Percentiles rank a stretch among this genome's conserved stretches.
Evolutionary conservation across 2,888 invertebrate species (phyloP).

Genomic region (Synergus japonicus): DNA sequence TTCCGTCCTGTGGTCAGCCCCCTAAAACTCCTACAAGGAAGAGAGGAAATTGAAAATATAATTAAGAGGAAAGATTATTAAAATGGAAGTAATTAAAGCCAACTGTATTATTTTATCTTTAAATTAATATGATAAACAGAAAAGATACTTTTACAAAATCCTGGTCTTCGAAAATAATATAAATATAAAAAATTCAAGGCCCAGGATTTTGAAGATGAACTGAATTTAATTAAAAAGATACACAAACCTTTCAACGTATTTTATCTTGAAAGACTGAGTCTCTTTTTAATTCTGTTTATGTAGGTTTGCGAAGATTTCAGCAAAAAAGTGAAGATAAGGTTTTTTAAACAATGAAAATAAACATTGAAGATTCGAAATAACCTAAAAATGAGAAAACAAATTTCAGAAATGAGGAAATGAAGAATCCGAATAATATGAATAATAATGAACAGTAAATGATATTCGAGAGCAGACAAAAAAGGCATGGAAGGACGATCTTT

Average conservation of each 20-base stretch:
- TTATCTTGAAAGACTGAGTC: no score
- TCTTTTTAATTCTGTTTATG: no score
- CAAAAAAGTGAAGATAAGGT: no score
- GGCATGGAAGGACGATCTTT: constrained; percentile 29
- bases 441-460: constrained; percentile 17
- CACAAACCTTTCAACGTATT: no score
- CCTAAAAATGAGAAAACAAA: neutral
- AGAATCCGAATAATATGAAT: constrained; percentile 2
- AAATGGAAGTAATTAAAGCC: neutral
- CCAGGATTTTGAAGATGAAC: no score
- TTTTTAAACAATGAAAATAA: neutral
- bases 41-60: neutral
- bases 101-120: no score
- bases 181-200: neutral
- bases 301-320: neutral
- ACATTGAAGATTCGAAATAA: neutral
- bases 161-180: neutral
- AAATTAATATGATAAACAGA: neutral
- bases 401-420: neutral
- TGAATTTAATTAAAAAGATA: no score
- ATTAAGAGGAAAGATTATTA: neutral
- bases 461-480: constrained; percentile 32
- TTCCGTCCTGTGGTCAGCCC: neutral
- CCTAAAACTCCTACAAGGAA: neutral
- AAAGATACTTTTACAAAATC: neutral